These are phyloP conservation scores for Pseudopodoces humilis DNA, from an alignment of 2,113 vertebrate genomes.

Conservation along the genomic window DNA sequence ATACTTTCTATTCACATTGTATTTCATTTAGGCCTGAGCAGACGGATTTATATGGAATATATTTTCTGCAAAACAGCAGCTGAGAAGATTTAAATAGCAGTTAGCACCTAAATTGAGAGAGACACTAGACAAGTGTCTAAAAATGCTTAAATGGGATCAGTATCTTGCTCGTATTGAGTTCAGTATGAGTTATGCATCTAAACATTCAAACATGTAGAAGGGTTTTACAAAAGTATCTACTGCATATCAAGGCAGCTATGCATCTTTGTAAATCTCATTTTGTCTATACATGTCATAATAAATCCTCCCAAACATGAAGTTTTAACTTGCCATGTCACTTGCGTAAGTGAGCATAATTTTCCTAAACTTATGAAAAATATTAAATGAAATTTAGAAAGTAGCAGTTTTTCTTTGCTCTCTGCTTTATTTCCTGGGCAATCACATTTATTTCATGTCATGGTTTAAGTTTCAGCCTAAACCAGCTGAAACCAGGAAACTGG, in stretches of 20 bases:
- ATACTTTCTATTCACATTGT: not conserved
- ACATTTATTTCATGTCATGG: not conserved
- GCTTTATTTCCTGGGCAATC: not conserved
- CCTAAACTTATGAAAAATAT: not conserved
- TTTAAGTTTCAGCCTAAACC: not conserved
- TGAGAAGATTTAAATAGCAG: constrained; percentile 46
- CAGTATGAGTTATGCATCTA: not conserved
- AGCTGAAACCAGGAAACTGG: not conserved
- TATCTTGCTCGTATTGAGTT: not conserved
- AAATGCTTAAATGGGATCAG: not conserved
- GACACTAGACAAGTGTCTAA: not conserved
- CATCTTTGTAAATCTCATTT: not conserved
- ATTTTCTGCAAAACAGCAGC: constrained; percentile 2
- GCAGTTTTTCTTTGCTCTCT: not conserved
- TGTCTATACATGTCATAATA: not conserved
- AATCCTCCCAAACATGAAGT: not conserved
- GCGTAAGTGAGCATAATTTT: not conserved
- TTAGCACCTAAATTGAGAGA: constrained; percentile 12
- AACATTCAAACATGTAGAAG: not conserved
- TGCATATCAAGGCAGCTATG: not conserved
- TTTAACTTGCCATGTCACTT: not conserved
- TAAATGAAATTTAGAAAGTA: not conserved
- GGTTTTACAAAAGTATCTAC: not conserved
- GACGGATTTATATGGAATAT: not conserved
- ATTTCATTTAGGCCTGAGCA: not conserved